Evolutionary conservation across 2,888 invertebrate species (phyloP), one percentile per base, ranked within the genome.

Genomic region (Catonia carolina): DNA sequence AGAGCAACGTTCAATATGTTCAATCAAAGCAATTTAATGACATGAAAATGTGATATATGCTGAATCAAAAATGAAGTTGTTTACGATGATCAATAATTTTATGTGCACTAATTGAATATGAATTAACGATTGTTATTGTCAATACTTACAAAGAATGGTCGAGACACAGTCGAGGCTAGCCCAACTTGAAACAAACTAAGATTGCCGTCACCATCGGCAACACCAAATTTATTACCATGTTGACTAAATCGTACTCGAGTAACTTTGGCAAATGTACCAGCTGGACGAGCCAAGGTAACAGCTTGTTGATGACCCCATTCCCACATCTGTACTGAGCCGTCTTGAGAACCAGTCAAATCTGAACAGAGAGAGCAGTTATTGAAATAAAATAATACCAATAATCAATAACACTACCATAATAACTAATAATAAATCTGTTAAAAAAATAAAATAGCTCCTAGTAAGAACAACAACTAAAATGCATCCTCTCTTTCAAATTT

Each of bases 141-240:
- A 15, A 48, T 55, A 81, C 89, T 85, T 74, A 92, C 92, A 75
- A 91, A 92, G 77, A 90, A 93, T 0, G 92, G 90, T 61, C 89
- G 75, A 59, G 82, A 83, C 42, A 85, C 82, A 65, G 84, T 82
- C 41, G 85, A 80, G 63, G 88, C 83, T 60, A 89, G 80, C 42
- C 86, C 86, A 60, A 94, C 86, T 78, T 95, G 95, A 86, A 94
- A 99, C 68, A 99, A 78, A 67, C 95, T 95, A 17, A 99, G 77
- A 71, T 93, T 90, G 17, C 99, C 99, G 72, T 99, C 99, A 0
- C 93, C 91, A 75, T 99, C 99, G 18, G 92, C 92, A 1, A 97
- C 96, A 31, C 98, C 98, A 74, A 99, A 97, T 76, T 98, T 98
- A 76, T 96, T 97, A 58, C 97, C 97, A 73, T 97, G 95, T 69